Conservation (phyloP, 2,113 vertebrate species). For the Eolophus roseicapilla region DNA sequence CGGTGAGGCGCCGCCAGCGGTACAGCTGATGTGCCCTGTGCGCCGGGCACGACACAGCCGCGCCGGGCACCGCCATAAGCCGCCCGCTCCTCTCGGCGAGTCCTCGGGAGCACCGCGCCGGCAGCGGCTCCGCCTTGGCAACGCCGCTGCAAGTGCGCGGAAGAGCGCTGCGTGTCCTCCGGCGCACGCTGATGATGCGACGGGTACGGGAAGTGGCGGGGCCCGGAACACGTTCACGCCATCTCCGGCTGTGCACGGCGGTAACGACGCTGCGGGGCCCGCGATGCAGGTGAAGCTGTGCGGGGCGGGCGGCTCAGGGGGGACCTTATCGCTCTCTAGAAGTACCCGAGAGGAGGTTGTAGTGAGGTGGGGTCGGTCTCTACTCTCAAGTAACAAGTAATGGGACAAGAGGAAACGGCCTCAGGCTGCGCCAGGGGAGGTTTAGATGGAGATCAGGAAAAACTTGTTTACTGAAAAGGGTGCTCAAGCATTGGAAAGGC, state of each 20-base stretch:
- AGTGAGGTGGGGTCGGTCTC: background rate
- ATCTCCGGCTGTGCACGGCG: fast-evolving
- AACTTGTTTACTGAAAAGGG: background rate
- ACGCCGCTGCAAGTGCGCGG: background rate
- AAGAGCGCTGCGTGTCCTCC: fast-evolving
- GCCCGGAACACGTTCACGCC: fast-evolving
- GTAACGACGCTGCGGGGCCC: fast-evolving
- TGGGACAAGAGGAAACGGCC: background rate
- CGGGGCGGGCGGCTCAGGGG: conserved; percentile 52
- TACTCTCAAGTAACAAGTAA: background rate
- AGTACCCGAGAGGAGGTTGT: background rate
- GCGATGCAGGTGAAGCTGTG: conserved; percentile 81
- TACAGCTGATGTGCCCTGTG: background rate
- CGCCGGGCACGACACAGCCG: background rate
- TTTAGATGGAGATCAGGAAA: background rate
- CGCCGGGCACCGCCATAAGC: background rate
- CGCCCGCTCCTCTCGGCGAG: background rate
- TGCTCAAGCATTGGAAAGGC: too few species aligned
- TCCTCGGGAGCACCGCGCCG: conserved; percentile 19
- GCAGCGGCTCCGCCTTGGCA: conserved; percentile 63
- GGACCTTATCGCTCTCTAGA: background rate
- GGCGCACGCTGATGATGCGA: conserved; percentile 53
- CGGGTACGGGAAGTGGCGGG: background rate
- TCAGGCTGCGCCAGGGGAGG: background rate
- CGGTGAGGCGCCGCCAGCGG: background rate